Conservation (phyloP, 1,140 invertebrate species). For the Lamellibrachia luymesi region DNA sequence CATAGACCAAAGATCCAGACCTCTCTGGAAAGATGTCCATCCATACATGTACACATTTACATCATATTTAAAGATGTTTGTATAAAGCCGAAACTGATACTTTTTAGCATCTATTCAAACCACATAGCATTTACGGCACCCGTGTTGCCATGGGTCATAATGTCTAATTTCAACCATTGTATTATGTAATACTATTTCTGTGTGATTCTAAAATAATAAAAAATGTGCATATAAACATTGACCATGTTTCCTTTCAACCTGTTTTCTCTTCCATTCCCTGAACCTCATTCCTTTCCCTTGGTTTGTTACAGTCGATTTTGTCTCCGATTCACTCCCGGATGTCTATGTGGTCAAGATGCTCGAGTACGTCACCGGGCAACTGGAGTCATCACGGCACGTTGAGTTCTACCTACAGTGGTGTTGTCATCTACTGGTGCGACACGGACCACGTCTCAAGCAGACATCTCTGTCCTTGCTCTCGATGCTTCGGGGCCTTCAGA, state of each 20-base stretch:
- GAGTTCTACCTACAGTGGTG: constrained; percentile 87
- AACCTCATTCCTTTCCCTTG: not conserved
- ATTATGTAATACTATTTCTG: constrained; percentile 13
- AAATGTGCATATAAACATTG: not conserved
- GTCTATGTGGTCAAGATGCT: constrained; percentile 76
- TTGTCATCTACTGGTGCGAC: constrained; percentile 65
- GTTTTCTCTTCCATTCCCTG: no score
- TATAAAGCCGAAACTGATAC: no score
- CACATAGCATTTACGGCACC: not conserved
- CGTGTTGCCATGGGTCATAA: not conserved
- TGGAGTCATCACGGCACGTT: constrained; percentile 77
- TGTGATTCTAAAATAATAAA: not conserved
- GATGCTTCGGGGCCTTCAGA: constrained; percentile 73
- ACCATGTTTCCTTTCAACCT: no score
- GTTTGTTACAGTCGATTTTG: constrained; percentile 71
- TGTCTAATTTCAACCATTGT: constrained; percentile 2
- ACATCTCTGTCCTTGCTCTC: constrained; percentile 60
- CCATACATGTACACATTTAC: no score
- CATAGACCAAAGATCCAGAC: no score
- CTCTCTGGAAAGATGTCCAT: no score
- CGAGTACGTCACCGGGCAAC: constrained; percentile 66
- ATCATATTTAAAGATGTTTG: no score
- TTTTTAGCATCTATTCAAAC: no score
- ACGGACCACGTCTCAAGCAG: constrained; percentile 63
- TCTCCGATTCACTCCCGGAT: constrained; percentile 68